Conservation (phyloP, 2,113 vertebrate genomes). For the Peromyscus maniculatus region DNA sequence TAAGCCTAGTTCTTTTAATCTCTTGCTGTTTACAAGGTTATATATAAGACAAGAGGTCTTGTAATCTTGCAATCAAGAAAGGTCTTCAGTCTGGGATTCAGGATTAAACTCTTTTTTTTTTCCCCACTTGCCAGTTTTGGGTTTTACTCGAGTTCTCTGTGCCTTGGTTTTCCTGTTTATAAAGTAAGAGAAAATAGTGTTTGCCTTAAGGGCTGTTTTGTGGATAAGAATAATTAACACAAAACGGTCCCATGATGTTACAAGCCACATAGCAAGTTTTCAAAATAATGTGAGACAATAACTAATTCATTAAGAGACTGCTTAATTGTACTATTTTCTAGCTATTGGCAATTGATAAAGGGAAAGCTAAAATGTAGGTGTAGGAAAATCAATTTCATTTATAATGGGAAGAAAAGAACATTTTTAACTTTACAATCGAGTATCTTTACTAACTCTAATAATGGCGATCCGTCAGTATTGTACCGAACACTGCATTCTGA, state of each 20-base stretch:
- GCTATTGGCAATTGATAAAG: constrained; percentile 11
- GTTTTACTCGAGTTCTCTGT: constrained; percentile 29
- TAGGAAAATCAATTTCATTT: background rate
- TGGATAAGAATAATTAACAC: constrained; percentile 41
- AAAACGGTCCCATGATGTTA: background rate
- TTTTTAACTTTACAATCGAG: background rate
- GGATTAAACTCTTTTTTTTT: background rate
- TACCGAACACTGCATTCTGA: background rate
- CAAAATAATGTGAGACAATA: background rate
- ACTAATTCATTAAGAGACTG: background rate
- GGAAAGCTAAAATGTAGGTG: background rate
- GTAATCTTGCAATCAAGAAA: background rate
- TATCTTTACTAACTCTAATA: constrained; percentile 34
- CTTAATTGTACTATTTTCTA: constrained; percentile 42
- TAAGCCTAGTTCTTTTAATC: background rate
- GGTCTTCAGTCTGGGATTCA: background rate
- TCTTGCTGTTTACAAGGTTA: background rate
- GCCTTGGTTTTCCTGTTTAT: constrained; percentile 12
- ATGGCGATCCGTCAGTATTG: background rate
- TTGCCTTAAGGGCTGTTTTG: background rate
- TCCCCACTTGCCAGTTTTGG: background rate
- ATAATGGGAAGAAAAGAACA: background rate
- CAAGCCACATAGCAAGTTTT: background rate
- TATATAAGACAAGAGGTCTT: background rate
- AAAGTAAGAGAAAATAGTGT: background rate